Percentiles rank a stretch among this genome's conserved stretches.
These are phyloP conservation scores for Gallinago nigripennis DNA, from an alignment of 2,797 vertebrate genomes.

Conservation along the genomic window DNA sequence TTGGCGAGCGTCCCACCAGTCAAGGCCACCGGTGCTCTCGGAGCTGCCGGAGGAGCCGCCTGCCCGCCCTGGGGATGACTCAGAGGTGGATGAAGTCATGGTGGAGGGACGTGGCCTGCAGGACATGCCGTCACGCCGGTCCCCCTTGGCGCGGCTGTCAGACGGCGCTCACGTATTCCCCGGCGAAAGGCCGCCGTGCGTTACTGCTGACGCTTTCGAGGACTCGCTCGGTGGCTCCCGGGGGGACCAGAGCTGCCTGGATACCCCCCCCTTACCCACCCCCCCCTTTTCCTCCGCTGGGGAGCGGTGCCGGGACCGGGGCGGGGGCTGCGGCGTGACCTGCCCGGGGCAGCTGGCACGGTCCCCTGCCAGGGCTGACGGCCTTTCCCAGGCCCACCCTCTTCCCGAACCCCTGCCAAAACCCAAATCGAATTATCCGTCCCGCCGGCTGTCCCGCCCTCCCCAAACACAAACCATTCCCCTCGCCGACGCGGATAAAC, in stretches of 20 bases:
- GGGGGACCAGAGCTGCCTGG: rapidly evolving
- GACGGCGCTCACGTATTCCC: neutral
- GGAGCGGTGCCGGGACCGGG: neutral
- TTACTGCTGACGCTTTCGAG: neutral
- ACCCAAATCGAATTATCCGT: constrained; percentile 40
- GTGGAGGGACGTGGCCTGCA: neutral
- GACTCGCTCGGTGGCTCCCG: neutral
- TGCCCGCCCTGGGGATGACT: neutral
- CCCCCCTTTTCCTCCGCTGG: rapidly evolving
- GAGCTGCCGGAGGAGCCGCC: neutral
- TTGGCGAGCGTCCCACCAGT: rapidly evolving
- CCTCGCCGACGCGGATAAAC: neutral
- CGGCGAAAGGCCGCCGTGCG: neutral
- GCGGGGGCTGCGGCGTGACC: neutral
- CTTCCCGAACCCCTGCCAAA: constrained; percentile 49
- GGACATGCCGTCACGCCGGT: neutral
- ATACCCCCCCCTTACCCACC: neutral
- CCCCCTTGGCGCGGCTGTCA: neutral
- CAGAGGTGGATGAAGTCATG: constrained; percentile 40
- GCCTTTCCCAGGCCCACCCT: constrained; percentile 65
- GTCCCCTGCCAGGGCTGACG: neutral
- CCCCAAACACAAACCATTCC: constrained; percentile 45
- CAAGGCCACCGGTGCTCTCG: rapidly evolving
- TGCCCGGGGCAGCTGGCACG: rapidly evolving
- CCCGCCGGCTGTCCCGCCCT: constrained; percentile 36